These are phyloP conservation scores for Callyntrura sp. DNA, from an alignment of 2,888 invertebrate species.

Conservation along the genomic window DNA sequence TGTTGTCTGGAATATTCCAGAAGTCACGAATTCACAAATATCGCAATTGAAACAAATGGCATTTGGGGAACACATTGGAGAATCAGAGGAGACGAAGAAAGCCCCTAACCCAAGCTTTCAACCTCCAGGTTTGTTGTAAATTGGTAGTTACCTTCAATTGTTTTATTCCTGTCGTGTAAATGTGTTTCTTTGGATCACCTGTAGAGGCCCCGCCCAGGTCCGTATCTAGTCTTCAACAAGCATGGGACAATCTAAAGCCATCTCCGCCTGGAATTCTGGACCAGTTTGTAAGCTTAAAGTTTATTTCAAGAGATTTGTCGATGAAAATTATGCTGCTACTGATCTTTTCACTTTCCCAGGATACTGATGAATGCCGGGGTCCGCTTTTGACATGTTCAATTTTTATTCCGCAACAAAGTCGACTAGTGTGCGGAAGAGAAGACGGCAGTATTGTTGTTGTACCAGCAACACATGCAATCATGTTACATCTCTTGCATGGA, in stretches of 20 bases:
- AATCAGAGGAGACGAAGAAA: slow-evolving; percentile 66
- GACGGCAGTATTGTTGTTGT: slow-evolving; percentile 98
- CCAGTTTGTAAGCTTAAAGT: slow-evolving; percentile 89
- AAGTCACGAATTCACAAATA: slow-evolving; percentile 89
- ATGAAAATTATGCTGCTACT: background rate
- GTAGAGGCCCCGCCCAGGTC: slow-evolving; percentile 91
- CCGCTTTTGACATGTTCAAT: slow-evolving; percentile 96
- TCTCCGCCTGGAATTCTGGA: slow-evolving; percentile 96
- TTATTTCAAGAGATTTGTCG: background rate
- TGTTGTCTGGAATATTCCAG: slow-evolving; percentile 95
- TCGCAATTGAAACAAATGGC: slow-evolving; percentile 87
- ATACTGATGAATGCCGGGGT: slow-evolving; percentile 84
- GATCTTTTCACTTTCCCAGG: slow-evolving; percentile 85
- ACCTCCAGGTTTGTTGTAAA: slow-evolving; percentile 81
- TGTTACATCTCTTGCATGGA: slow-evolving; percentile 95
- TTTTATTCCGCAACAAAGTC: slow-evolving; percentile 96
- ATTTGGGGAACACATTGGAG: slow-evolving; percentile 74
- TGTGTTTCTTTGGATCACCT: slow-evolving; percentile 3
- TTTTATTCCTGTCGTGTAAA: too few species aligned
- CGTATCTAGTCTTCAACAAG: slow-evolving; percentile 92
- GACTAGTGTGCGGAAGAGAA: slow-evolving; percentile 96
- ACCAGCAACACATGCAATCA: slow-evolving; percentile 97
- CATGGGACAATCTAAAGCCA: slow-evolving; percentile 95
- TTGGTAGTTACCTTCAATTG: background rate
- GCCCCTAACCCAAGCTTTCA: slow-evolving; percentile 62